Conservation (phyloP, 2,113 vertebrate genomes). For the Camelus bactrianus region DNA sequence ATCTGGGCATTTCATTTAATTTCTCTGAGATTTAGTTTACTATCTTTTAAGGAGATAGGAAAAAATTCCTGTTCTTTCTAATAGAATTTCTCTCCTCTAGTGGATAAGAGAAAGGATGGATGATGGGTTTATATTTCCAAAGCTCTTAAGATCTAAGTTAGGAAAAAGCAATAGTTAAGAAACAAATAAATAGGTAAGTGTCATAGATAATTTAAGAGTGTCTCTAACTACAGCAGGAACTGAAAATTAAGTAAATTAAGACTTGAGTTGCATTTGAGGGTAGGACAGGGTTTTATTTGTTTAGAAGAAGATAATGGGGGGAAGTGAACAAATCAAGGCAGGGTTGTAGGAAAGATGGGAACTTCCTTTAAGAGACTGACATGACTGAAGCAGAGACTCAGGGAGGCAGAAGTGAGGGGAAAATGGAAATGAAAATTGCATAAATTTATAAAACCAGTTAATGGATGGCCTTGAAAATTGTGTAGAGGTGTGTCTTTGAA, state of each 20-base stretch:
- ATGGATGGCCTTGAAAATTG: neutral
- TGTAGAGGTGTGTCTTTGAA: slow-evolving; percentile 28
- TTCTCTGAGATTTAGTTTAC: slow-evolving; percentile 54
- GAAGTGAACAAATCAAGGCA: neutral
- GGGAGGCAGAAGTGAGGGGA: neutral
- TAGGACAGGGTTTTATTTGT: neutral
- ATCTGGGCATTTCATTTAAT: slow-evolving; percentile 51
- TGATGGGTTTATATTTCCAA: slow-evolving; percentile 49
- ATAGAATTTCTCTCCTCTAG: neutral
- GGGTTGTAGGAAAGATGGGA: neutral
- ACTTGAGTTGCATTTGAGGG: slow-evolving; percentile 27
- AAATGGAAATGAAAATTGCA: neutral
- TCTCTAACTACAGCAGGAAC: neutral
- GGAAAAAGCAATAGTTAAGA: slow-evolving; percentile 44
- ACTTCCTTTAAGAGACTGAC: neutral
- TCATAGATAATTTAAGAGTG: neutral
- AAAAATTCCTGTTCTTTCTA: neutral
- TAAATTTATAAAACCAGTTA: slow-evolving; percentile 1
- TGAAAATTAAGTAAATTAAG: slow-evolving; percentile 60
- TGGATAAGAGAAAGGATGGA: neutral
- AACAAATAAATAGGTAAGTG: slow-evolving; percentile 23
- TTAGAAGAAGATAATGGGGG: neutral
- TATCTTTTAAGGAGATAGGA: neutral
- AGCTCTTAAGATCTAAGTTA: slow-evolving; percentile 51
- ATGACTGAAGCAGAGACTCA: neutral